Percentiles rank a stretch among this genome's conserved stretches.
These are phyloP conservation scores for Entomyzon cyanotis DNA, from an alignment of 2,113 vertebrate genomes.

Conservation along the genomic window DNA sequence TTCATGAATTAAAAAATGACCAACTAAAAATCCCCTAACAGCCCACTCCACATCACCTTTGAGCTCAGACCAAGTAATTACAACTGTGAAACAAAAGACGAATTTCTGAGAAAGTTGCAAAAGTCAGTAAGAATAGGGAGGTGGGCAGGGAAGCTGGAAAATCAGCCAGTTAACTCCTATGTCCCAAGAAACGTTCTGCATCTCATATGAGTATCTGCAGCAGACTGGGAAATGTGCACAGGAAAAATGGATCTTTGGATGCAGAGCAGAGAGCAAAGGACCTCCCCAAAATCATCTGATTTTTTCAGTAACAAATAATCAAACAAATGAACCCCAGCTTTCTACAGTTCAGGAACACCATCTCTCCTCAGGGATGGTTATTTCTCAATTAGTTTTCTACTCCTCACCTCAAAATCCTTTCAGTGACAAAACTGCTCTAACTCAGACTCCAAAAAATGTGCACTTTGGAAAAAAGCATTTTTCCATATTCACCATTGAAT, in stretches of 20 bases:
- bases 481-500: background rate
- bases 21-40: slow-evolving; percentile 1
- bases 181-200: background rate
- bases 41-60: slow-evolving; percentile 11
- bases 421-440: background rate
- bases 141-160: background rate
- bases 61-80: slow-evolving; percentile 27
- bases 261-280: background rate
- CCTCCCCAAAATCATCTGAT: background rate
- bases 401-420: background rate
- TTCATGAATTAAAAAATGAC: background rate
- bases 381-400: background rate
- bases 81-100: slow-evolving; percentile 17
- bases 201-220: background rate
- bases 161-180: background rate
- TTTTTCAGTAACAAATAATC: background rate
- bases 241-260: background rate
- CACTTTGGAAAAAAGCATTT: background rate
- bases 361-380: background rate
- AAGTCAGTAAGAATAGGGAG: background rate
- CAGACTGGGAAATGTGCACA: background rate
- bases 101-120: slow-evolving; percentile 44
- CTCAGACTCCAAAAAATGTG: background rate
- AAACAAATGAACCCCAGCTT: background rate
- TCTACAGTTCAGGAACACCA: background rate